phyloP scores from a whole-genome alignment of 2,113 vertebrate genomes.

The Psittacus erithacus region DNA sequence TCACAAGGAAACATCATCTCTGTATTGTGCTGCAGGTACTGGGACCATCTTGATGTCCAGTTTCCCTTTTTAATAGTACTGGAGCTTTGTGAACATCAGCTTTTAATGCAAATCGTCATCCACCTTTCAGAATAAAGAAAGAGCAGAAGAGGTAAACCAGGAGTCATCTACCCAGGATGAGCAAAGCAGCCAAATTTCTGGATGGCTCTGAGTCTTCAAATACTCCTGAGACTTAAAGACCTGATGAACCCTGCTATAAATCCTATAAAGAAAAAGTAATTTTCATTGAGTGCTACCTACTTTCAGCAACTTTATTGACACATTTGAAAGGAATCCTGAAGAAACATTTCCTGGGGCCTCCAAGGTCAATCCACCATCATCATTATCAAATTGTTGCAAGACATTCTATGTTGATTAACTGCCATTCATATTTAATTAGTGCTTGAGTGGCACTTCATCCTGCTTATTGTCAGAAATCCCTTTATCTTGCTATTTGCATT shows the following conservation, averaged over 20 bases:
- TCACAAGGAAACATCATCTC: not conserved
- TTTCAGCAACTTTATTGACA: not conserved
- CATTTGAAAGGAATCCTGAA: not conserved
- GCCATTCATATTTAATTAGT: conserved; percentile 69
- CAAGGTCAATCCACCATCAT: conserved; percentile 44
- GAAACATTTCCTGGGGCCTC: conserved; percentile 4
- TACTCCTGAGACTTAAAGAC: not conserved
- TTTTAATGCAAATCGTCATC: not conserved
- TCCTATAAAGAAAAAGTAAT: not conserved
- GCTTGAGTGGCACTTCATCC: conserved; percentile 65
- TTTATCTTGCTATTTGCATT: conserved; percentile 69
- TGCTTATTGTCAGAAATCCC: conserved; percentile 66
- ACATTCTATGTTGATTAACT: conserved; percentile 68
- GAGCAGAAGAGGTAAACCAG: not conserved
- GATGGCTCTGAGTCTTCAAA: not conserved
- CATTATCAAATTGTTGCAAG: conserved; percentile 39
- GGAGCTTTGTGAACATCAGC: not conserved
- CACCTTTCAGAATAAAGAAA: not conserved
- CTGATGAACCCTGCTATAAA: not conserved
- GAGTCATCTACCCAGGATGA: not conserved
- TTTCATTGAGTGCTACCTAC: not conserved
- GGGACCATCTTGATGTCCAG: not conserved
- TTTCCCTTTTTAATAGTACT: not conserved
- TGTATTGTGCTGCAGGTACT: not conserved
- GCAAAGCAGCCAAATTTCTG: not conserved